phyloP scores from a whole-genome alignment of 2,797 vertebrate species.

The Ceyx erithaca region DNA sequence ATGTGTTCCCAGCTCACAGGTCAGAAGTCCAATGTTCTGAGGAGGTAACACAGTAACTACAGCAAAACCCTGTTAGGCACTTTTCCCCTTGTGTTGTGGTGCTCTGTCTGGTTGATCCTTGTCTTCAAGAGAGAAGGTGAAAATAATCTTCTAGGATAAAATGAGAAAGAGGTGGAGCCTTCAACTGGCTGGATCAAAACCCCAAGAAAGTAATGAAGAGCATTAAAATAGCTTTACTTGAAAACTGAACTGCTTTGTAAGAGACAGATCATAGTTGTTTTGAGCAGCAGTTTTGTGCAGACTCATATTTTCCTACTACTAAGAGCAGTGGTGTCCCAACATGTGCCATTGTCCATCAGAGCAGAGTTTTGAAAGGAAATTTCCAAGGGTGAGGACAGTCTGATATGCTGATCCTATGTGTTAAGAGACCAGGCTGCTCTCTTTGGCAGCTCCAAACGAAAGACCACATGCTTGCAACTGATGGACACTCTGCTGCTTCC shows the following conservation, averaged over 20 bases:
- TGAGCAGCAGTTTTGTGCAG: neutral
- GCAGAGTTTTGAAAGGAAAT: neutral
- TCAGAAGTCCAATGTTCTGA: neutral
- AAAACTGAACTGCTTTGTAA: neutral
- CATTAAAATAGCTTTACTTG: neutral
- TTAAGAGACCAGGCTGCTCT: neutral
- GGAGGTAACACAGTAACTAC: neutral
- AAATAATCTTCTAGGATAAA: neutral
- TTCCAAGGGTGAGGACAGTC: neutral
- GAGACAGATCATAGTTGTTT: neutral
- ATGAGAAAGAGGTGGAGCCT: neutral
- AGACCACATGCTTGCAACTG: neutral
- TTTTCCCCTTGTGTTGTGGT: neutral
- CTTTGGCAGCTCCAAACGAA: neutral
- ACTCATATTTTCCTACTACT: neutral
- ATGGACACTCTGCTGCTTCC: neutral
- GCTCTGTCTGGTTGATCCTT: neutral
- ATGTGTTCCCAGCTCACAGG: neutral
- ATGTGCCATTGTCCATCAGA: neutral
- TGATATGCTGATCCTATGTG: fast-evolving
- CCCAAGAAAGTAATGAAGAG: neutral
- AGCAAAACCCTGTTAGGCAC: neutral
- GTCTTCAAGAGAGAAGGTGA: neutral
- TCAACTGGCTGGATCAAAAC: neutral
- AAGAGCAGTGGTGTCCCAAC: neutral